Evolutionary conservation across 2,888 invertebrate species (phyloP), one percentile per base, ranked within the genome.

Genomic region (Acanthacorydalis orientalis): DNA sequence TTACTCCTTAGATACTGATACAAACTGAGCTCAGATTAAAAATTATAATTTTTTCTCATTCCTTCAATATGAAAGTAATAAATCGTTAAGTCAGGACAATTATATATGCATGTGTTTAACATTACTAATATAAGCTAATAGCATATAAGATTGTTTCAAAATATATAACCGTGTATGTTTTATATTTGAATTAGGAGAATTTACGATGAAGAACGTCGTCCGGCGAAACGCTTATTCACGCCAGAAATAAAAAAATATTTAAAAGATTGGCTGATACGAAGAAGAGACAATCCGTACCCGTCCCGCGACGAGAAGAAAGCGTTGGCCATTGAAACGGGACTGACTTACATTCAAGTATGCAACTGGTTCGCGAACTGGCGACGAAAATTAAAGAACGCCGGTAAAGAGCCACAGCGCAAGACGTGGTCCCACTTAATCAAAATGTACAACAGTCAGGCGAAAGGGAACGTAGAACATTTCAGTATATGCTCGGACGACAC

Each of bases 291-390:
- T 62, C 84, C 84, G 0, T 84, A 84, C 63, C 83, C 84, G 1
- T 83, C 80, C 58, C 68, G 84, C 50, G 82, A 82, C 54, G 83
- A 84, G 62, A 84, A 84, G 59, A 82, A 82, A 64, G 70, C 73
- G 45, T 64, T 84, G 49, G 81, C 83, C 1, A 65, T 75, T 16
- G 80, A 83, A 64, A 83, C 83, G 12, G 83, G 83, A 41, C 69
- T 84, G 23, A 84, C 83, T 15, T 83, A 83, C 56, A 81, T 82
- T 56, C 83, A 84, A 72, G 78, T 80, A 49, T 80, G 80, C 57
- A 84, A 84, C 63, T 84, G 84, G 84, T 84, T 84, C 60, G 84
- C 84, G n/a, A 84, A 84, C 58, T 84, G 84, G 84, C 69, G 84
- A 50, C 67, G 84, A 56, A 84, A 84, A 61, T 64, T 84, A 49